These are phyloP conservation scores for Petrophora chlorosata DNA, from an alignment of 2,888 invertebrate genomes.

Conservation along the genomic window DNA sequence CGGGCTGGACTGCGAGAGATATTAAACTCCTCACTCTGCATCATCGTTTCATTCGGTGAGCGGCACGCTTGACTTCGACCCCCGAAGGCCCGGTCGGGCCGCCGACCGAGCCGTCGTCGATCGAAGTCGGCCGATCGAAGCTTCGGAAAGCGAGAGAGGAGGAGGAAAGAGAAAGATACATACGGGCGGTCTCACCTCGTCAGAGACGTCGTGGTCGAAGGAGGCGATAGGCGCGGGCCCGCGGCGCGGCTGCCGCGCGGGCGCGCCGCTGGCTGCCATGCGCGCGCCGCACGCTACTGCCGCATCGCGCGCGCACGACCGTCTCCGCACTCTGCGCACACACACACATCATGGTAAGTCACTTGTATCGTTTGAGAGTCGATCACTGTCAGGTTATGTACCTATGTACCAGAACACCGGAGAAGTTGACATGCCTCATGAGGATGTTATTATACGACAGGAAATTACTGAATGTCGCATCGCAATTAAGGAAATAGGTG, in stretches of 20 bases:
- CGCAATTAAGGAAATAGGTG: too few species aligned
- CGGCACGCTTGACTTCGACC: too few species aligned
- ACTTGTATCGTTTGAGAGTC: too few species aligned
- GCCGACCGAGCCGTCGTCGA: too few species aligned
- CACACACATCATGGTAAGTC: too few species aligned
- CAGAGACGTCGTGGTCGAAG: constrained; percentile 93
- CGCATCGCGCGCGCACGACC: constrained; percentile 2
- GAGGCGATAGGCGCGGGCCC: constrained; percentile 97
- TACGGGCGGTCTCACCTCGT: constrained; percentile 87
- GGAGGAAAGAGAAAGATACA: constrained; percentile 69
- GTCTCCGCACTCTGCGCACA: neutral
- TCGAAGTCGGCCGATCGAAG: neutral
- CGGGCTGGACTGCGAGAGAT: constrained; percentile 82
- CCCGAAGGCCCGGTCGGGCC: too few species aligned
- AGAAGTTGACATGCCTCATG: too few species aligned
- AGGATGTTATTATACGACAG: too few species aligned
- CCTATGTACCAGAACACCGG: too few species aligned
- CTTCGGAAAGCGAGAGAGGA: constrained; percentile 51
- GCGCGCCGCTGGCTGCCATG: constrained; percentile 55
- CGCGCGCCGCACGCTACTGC: constrained; percentile 37
- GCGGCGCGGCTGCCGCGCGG: constrained; percentile 88
- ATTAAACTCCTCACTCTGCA: neutral
- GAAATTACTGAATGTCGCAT: too few species aligned
- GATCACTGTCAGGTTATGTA: too few species aligned
- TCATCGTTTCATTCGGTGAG: too few species aligned